Conservation (phyloP, 2,113 vertebrate genomes). For the Capra hircus region DNA sequence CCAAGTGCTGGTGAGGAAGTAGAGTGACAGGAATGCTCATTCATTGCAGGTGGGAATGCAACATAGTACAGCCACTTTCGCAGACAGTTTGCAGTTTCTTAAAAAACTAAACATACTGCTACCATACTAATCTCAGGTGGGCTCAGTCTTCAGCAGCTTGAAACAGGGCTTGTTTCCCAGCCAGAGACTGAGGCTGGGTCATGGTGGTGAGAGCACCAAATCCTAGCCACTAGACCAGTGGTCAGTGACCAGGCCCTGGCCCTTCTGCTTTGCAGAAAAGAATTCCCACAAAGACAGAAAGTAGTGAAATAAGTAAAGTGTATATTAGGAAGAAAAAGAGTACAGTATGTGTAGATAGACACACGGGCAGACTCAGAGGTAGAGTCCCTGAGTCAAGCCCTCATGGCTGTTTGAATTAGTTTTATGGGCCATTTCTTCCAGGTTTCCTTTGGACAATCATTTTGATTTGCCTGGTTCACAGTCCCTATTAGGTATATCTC, state of each 20-base stretch:
- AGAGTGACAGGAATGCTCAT: neutral
- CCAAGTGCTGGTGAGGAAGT: neutral
- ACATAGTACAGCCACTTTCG: neutral
- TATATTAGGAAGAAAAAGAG: neutral
- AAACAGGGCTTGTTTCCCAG: neutral
- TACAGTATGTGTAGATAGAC: neutral
- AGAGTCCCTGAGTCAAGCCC: neutral
- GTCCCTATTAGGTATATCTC: neutral
- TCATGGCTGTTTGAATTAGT: neutral
- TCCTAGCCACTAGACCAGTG: neutral
- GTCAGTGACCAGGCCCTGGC: neutral
- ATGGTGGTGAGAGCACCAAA: neutral
- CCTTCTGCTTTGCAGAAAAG: neutral
- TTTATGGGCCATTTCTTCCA: neutral
- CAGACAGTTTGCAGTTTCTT: neutral
- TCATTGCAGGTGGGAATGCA: neutral
- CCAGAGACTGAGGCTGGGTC: neutral
- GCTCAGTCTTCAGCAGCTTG: neutral
- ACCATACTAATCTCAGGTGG: neutral
- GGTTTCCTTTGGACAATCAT: neutral
- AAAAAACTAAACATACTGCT: constrained; percentile 20
- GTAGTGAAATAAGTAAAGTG: neutral
- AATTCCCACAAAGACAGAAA: neutral
- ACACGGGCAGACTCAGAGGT: neutral
- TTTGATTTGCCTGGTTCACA: neutral